These are phyloP conservation scores for Progne subis DNA, from an alignment of 2,113 vertebrate genomes.

Conservation along the genomic window DNA sequence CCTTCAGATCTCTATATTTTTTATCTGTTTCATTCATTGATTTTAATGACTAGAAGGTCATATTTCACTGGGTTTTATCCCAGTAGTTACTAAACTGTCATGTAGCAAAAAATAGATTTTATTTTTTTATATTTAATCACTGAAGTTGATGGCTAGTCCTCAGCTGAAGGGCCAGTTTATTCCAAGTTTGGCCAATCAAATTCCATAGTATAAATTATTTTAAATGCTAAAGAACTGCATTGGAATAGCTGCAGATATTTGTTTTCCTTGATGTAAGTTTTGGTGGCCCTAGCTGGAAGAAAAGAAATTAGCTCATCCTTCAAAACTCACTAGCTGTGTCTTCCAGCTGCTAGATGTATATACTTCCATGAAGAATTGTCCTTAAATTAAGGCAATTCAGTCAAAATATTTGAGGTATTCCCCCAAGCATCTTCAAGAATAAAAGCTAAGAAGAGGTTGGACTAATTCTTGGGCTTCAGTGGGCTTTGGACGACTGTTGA, in stretches of 20 bases:
- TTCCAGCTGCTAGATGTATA: not conserved
- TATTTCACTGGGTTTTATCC: not conserved
- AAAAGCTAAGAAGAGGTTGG: not conserved
- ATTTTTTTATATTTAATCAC: constrained; percentile 1
- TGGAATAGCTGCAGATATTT: not conserved
- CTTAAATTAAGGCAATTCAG: not conserved
- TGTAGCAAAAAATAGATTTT: not conserved
- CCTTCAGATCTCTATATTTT: not conserved
- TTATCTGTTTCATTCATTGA: not conserved
- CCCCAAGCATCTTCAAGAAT: not conserved
- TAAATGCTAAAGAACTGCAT: not conserved
- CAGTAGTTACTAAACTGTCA: not conserved
- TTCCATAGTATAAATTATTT: not conserved
- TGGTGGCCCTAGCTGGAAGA: not conserved
- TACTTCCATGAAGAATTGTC: not conserved
- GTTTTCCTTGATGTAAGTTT: not conserved
- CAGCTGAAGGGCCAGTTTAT: not conserved
- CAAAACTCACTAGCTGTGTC: not conserved
- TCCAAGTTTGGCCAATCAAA: not conserved
- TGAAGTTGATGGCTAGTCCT: not conserved
- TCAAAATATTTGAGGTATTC: not conserved
- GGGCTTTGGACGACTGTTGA: not conserved
- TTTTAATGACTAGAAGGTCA: not conserved
- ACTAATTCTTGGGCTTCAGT: not conserved
- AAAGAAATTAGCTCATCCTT: not conserved